Percentiles rank a stretch among this genome's conserved stretches.
phyloP scores from a whole-genome alignment of 2,797 vertebrate species.

The Spinus pinus region DNA sequence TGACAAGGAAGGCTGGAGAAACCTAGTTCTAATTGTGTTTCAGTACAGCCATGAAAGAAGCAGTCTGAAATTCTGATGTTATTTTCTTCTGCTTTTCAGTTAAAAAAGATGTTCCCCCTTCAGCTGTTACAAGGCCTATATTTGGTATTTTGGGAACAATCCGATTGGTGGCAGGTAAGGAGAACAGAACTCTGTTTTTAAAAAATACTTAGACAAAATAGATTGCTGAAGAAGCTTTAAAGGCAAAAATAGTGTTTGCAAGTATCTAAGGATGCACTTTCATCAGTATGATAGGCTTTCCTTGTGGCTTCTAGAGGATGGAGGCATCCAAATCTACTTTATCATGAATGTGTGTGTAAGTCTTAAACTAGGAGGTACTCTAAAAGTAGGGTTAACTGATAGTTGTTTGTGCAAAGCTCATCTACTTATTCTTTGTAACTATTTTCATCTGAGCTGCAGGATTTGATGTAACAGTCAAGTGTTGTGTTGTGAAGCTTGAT shows the following conservation, averaged over 20 bases:
- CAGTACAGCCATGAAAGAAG: not conserved
- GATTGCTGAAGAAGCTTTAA: not conserved
- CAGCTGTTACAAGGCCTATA: conserved; percentile 86
- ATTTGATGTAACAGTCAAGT: not conserved
- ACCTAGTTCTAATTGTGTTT: not conserved
- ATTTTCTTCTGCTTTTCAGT: conserved; percentile 73
- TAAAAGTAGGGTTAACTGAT: not conserved
- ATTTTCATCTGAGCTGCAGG: not conserved
- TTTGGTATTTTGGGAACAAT: conserved; percentile 93
- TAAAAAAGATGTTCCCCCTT: conserved; percentile 89
- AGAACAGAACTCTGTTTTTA: not conserved
- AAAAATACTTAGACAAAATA: not conserved
- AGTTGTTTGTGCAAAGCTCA: not conserved
- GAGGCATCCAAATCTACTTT: not conserved
- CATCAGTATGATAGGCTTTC: not conserved
- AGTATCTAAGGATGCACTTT: not conserved
- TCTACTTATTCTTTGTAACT: not conserved
- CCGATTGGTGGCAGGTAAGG: conserved; percentile 90
- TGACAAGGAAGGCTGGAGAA: not conserved
- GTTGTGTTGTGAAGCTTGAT: not conserved
- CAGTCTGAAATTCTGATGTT: not conserved
- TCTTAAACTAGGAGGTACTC: not conserved
- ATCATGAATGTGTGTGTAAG: not conserved
- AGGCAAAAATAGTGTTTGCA: not conserved
- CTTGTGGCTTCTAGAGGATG: not conserved